phyloP scores from a whole-genome alignment of 1,140 invertebrate genomes.

The Drosophila ogumai region DNA sequence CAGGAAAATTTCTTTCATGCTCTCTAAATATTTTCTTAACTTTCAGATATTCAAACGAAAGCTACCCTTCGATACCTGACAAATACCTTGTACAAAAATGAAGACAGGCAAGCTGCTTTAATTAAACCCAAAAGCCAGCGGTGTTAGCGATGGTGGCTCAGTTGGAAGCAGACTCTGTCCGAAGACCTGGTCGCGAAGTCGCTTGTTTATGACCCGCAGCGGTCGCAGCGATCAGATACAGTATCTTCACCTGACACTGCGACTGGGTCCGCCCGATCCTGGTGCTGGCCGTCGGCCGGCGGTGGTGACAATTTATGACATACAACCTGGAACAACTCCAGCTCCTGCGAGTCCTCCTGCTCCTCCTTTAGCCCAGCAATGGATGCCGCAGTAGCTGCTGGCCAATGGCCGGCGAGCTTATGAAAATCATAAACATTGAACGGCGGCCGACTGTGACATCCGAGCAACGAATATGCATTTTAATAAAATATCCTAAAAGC shows the following conservation, averaged over 20 bases:
- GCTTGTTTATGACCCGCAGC: slow-evolving; percentile 76
- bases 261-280: slow-evolving; percentile 2
- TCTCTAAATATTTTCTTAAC: background rate
- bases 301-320: slow-evolving; percentile 80
- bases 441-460: slow-evolving; percentile 65
- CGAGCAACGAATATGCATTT: slow-evolving; percentile 85
- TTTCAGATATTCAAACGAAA: background rate
- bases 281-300: slow-evolving; percentile 4
- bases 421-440: slow-evolving; percentile 85
- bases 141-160: slow-evolving; percentile 17
- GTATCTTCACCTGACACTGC: slow-evolving; percentile 76
- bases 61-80: background rate
- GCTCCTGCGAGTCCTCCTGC: slow-evolving; percentile 21
- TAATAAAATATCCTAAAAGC: slow-evolving; percentile 85
- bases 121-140: slow-evolving; percentile 60
- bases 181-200: slow-evolving; percentile 27
- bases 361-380: slow-evolving; percentile 22
- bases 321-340: slow-evolving; percentile 59
- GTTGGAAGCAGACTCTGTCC: slow-evolving; percentile 36
- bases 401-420: slow-evolving; percentile 70
- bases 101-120: slow-evolving; percentile 76
- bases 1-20: background rate
- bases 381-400: slow-evolving; percentile 35
- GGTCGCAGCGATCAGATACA: slow-evolving; percentile 74
- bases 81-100: slow-evolving; percentile 39